phyloP scores from a whole-genome alignment of 1,140 invertebrate genomes.

The Pachypsylla venusta region DNA sequence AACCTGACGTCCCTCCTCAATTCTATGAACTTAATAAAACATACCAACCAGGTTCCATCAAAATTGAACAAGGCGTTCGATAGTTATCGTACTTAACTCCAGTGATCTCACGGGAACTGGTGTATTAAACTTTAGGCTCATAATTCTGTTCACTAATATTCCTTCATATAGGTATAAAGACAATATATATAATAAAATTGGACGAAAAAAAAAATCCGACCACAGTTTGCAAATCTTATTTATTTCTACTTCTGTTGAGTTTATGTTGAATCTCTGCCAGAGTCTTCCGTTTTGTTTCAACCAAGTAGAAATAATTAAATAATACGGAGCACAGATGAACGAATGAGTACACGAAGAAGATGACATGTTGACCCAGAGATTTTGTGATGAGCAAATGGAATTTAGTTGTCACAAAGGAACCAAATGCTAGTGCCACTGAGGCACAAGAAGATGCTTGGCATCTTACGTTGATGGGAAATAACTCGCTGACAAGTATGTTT shows the following conservation, averaged over 20 bases:
- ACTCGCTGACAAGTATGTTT: conserved; percentile 24
- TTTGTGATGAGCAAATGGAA: conserved; percentile 17
- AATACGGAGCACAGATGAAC: conserved; percentile 38
- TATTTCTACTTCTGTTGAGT: conserved; percentile 37
- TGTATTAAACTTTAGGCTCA: too few relatives aligned
- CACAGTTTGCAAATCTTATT: too few relatives aligned
- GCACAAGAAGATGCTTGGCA: conserved; percentile 23
- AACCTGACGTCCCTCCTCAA: too few relatives aligned
- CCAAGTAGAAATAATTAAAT: conserved; percentile 29
- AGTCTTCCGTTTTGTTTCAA: conserved; percentile 65
- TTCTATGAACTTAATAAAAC: too few relatives aligned
- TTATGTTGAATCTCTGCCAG: conserved; percentile 57
- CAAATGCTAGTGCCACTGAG: conserved; percentile 20
- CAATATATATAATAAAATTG: too few relatives aligned
- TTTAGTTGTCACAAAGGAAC: conserved; percentile 23
- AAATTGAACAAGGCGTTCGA: too few relatives aligned
- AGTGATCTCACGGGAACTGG: too few relatives aligned
- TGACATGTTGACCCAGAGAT: conserved; percentile 14
- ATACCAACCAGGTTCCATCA: too few relatives aligned
- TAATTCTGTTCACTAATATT: too few relatives aligned
- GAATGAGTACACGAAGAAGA: conserved; percentile 22
- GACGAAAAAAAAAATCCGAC: too few relatives aligned
- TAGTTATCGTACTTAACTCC: too few relatives aligned
- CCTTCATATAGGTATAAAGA: too few relatives aligned
- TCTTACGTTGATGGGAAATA: conserved; percentile 26